phyloP scores from a whole-genome alignment of 2,113 vertebrate species.

The Gobio gobio region DNA sequence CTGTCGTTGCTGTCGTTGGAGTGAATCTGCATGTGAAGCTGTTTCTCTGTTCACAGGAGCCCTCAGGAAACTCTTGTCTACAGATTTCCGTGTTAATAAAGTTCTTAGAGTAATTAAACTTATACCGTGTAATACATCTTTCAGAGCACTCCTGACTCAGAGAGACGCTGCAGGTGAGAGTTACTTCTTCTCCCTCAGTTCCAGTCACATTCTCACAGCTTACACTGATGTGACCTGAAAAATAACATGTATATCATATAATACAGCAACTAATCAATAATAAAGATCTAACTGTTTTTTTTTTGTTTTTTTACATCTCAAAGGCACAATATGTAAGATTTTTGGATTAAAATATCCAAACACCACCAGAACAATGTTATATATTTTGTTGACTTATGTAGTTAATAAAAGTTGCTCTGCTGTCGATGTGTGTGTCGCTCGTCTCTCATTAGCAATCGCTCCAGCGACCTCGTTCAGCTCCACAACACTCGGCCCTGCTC shows the following conservation, averaged over 20 bases:
- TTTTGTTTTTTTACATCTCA: too few species aligned
- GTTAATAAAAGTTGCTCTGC: too few species aligned
- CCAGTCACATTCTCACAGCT: neutral
- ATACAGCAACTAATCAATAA: neutral
- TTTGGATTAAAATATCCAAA: too few species aligned
- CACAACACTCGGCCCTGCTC: too few species aligned
- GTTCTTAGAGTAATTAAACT: neutral
- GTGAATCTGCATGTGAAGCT: neutral
- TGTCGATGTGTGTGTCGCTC: too few species aligned
- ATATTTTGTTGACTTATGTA: too few species aligned
- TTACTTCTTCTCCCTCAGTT: neutral
- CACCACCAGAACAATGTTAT: too few species aligned
- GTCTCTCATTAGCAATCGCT: too few species aligned
- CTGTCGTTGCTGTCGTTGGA: neutral
- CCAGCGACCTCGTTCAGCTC: too few species aligned
- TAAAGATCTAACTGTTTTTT: too few species aligned
- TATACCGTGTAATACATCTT: accelerated
- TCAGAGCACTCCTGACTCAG: too few species aligned
- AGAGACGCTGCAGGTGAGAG: neutral
- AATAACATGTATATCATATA: neutral
- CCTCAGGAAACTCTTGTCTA: accelerated
- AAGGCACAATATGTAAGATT: too few species aligned
- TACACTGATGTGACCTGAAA: neutral
- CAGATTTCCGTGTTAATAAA: neutral
- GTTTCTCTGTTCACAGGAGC: neutral